These are phyloP conservation scores for Tinea semifulvella DNA, from an alignment of 2,888 invertebrate species.

Conservation along the genomic window DNA sequence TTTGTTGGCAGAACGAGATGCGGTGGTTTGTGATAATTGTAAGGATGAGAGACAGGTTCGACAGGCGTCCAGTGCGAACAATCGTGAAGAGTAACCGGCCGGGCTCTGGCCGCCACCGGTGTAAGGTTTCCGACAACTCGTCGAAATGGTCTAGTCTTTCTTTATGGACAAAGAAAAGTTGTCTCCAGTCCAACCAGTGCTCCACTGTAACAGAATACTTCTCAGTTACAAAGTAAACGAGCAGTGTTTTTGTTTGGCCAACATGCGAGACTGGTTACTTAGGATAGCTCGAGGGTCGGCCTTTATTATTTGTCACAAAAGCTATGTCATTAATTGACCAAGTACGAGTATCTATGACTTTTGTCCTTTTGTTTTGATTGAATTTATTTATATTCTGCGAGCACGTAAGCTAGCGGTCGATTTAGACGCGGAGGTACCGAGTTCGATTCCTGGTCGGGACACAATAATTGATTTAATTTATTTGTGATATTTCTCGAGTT, in stretches of 20 bases:
- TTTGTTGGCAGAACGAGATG: slow-evolving; percentile 26
- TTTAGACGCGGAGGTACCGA: no score
- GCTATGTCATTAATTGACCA: no score
- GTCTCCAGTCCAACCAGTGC: slow-evolving; percentile 7
- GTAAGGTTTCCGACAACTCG: slow-evolving; percentile 40
- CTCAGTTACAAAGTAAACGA: slow-evolving; percentile 5
- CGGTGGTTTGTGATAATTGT: slow-evolving; percentile 26
- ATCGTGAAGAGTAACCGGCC: slow-evolving; percentile 9
- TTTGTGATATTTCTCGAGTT: no score
- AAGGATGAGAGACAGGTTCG: slow-evolving; percentile 25
- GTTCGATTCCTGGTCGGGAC: no score
- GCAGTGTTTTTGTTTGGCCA: slow-evolving; percentile 6
- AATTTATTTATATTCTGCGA: no score
- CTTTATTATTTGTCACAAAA: neutral
- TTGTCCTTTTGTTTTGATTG: no score
- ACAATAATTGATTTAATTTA: no score
- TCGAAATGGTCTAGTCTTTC: slow-evolving; percentile 18
- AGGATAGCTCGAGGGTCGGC: slow-evolving; percentile 1
- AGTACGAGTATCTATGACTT: no score
- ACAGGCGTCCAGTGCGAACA: slow-evolving; percentile 21
- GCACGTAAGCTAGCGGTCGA: no score
- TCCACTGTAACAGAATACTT: slow-evolving; percentile 7
- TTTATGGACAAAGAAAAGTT: slow-evolving; percentile 12
- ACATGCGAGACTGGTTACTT: slow-evolving; percentile 5
- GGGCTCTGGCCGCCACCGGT: slow-evolving; percentile 23